Evolutionary conservation across 2,113 vertebrate genomes (phyloP), one percentile per base, ranked within the genome.

Genomic region (Anas platyrhynchos): DNA sequence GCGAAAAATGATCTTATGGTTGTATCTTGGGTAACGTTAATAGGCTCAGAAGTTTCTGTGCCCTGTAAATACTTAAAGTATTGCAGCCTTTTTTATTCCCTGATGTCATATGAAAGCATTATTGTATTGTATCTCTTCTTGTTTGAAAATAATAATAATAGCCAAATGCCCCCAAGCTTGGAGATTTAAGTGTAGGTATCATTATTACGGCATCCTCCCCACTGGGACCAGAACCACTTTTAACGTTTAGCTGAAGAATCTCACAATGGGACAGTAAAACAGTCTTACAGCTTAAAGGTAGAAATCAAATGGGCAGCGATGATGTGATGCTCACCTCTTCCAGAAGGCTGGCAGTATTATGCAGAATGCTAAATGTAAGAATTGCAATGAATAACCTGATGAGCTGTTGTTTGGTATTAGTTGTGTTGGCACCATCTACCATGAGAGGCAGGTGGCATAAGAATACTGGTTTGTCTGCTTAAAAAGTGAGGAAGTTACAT

Each of bases 281-380:
- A 50, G 31, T 13, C 67, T 31, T 27, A 13, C 20, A 61, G 38
- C 43, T 36, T 34, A n/a, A 43, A 83, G 86, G 69, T 54, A 16
- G 83, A 55, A 23, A 54, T 73, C 43, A 34, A 9, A 11, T 8
- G 20, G 29, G 63, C 54, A 54, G 58, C 48, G 76, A 4, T 29
- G 23, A 11, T 0, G 3, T 56, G 32, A 26, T 34, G 3, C 16
- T 29, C 3, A 0, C 34, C 62, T 54, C 38, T 69, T 46, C 38
- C 50, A 31, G 4, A 20, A n/a, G 58, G 32, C 13, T 8, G 25
- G 44, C 46, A 73, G 38, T 13, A 5, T 67, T 29, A 2, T 4
- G 14, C 34, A 62, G 58, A 56, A 50, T 20, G 22, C 66, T 56
- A 10, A 61, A 13, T 9, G 8, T 10, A 65, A 13, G 11, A 13